Conservation (phyloP, 2,797 vertebrate species). For the Hyperoplus immaculatus region DNA sequence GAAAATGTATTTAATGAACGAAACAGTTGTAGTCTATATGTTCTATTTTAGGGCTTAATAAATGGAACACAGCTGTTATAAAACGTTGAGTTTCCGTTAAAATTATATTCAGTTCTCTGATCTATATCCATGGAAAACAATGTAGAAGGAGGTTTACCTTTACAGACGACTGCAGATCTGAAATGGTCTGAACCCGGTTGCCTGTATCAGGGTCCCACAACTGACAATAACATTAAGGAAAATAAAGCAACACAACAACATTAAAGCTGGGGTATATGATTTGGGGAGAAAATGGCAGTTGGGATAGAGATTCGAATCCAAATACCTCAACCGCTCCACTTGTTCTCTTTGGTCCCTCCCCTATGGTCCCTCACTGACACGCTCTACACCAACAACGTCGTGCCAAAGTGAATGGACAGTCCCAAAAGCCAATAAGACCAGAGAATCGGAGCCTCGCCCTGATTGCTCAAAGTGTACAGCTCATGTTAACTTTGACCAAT, state of each 20-base stretch:
- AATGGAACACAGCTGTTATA: background rate
- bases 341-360: no score
- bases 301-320: no score
- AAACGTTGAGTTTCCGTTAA: background rate
- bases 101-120: background rate
- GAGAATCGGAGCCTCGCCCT: no score
- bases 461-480: no score
- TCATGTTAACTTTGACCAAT: no score
- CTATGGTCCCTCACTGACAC: no score
- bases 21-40: background rate
- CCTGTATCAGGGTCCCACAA: constrained; percentile 93
- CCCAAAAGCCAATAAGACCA: no score
- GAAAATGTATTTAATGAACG: background rate
- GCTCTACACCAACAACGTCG: no score
- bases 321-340: no score
- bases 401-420: no score
- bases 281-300: no score
- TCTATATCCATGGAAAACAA: background rate
- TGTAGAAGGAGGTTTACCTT: constrained; percentile 84
- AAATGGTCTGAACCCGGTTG: constrained; percentile 89
- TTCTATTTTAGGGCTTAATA: background rate
- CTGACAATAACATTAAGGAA: constrained; percentile 78
- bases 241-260: constrained; percentile 15
- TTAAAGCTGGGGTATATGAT: no score
- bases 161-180: constrained; percentile 93